Evolutionary conservation across 2,888 invertebrate genomes (phyloP).

Genomic region (Coecobrya sp.): DNA sequence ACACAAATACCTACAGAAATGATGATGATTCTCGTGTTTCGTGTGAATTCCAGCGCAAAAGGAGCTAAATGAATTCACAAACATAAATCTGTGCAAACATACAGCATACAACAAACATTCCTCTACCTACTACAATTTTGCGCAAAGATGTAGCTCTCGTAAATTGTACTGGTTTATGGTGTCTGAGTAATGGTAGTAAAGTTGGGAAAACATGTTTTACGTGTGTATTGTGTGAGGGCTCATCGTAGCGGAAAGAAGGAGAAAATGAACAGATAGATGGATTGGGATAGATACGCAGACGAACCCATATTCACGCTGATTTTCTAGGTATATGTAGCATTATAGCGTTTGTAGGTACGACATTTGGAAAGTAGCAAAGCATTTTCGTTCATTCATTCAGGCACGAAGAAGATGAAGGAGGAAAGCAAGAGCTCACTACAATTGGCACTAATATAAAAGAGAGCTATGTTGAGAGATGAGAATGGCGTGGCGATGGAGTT

Average conservation of each 20-base stretch:
- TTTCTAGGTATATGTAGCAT: not conserved
- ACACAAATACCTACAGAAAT: not conserved
- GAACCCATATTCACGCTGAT: not conserved
- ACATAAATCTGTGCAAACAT: constrained; percentile 79
- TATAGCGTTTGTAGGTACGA: constrained; percentile 27
- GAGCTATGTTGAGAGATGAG: constrained; percentile 46
- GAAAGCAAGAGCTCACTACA: constrained; percentile 29
- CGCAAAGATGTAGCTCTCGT: not conserved
- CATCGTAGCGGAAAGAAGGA: constrained; percentile 64
- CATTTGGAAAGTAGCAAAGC: constrained; percentile 62
- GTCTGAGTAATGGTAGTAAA: constrained; percentile 27
- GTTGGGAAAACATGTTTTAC: constrained; percentile 65
- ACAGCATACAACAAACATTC: not conserved
- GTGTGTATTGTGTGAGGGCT: constrained; percentile 46
- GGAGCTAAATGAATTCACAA: constrained; percentile 78
- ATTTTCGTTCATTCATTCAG: constrained; percentile 47
- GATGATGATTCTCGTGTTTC: constrained; percentile 65
- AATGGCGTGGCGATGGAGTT: constrained; percentile 60
- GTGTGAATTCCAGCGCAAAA: constrained; percentile 78
- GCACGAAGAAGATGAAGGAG: constrained; percentile 62
- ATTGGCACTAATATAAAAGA: constrained; percentile 16
- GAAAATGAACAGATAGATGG: constrained; percentile 57
- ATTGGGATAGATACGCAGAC: not conserved
- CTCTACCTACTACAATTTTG: not conserved
- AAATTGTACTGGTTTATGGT: constrained; percentile 43